Evolutionary conservation across 2,888 invertebrate species (phyloP).

Genomic region (Trachelus iudaicus): DNA sequence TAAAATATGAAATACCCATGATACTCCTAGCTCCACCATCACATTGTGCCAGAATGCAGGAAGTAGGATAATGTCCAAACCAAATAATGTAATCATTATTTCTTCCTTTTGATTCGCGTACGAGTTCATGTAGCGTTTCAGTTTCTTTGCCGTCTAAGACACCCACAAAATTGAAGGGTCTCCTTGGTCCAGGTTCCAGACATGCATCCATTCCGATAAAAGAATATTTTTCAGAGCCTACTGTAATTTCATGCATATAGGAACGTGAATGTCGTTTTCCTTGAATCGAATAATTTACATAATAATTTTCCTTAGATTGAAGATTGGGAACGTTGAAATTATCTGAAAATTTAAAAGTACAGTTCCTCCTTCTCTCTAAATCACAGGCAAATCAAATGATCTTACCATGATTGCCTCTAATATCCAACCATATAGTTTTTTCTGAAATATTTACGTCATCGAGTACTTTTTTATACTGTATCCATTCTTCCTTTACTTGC

Average conservation of each 20-base stretch:
- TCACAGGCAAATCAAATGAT: neutral
- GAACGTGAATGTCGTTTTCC: constrained; percentile 77
- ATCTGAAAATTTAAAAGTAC: constrained; percentile 69
- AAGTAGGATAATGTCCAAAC: constrained; percentile 94
- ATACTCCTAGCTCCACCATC: constrained; percentile 67
- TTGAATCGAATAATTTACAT: constrained; percentile 82
- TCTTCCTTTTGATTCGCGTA: constrained; percentile 68
- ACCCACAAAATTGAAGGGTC: constrained; percentile 94
- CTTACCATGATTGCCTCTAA: constrained; percentile 91
- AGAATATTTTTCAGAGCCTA: constrained; percentile 75
- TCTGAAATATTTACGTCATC: constrained; percentile 74
- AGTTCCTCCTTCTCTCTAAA: neutral
- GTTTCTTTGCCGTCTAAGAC: constrained; percentile 72
- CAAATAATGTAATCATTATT: constrained; percentile 75
- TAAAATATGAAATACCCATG: constrained; percentile 44
- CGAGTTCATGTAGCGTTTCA: constrained; percentile 69
- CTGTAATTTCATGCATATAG: constrained; percentile 74
- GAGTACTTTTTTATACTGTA: constrained; percentile 78
- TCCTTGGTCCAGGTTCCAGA: constrained; percentile 84
- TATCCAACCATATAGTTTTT: constrained; percentile 86
- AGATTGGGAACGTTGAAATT: constrained; percentile 84
- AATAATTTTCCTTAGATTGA: constrained; percentile 79
- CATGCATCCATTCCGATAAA: constrained; percentile 91
- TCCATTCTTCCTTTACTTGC: constrained; percentile 87
- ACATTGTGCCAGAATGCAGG: constrained; percentile 77